These are phyloP conservation scores for Serinus canaria DNA, from an alignment of 2,113 vertebrate genomes.

Conservation along the genomic window DNA sequence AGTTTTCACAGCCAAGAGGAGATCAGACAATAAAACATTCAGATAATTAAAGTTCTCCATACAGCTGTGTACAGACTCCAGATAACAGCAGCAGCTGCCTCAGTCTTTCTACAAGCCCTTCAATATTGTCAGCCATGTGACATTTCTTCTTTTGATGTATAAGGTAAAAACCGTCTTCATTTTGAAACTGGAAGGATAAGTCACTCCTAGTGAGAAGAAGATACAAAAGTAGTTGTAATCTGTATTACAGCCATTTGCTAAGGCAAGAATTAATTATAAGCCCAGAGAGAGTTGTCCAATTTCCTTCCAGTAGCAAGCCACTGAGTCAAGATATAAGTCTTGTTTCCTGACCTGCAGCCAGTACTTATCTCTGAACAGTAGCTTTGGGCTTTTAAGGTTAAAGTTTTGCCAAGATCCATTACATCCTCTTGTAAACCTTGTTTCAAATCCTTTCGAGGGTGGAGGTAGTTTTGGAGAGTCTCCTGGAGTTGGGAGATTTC, in stretches of 20 bases:
- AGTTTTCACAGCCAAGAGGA: background rate
- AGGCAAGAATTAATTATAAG: background rate
- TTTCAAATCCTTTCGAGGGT: background rate
- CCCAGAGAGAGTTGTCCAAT: background rate
- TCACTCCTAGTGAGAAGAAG: background rate
- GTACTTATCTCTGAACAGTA: background rate
- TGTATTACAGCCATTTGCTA: background rate
- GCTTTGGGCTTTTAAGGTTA: background rate
- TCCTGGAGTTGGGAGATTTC: rapidly evolving
- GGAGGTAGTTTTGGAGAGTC: rapidly evolving
- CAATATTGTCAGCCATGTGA: background rate
- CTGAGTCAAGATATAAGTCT: background rate
- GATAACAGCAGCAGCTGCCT: background rate
- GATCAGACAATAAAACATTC: background rate
- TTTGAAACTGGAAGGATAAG: background rate
- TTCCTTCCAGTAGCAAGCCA: background rate
- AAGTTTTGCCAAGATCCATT: background rate
- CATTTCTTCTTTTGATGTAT: background rate
- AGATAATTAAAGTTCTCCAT: background rate
- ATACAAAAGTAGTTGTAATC: background rate
- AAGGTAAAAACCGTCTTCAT: background rate
- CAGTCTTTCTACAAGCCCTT: background rate
- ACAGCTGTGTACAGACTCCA: background rate
- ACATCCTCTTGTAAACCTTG: background rate
- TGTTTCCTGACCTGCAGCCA: background rate